These are phyloP conservation scores for Metallyticus violacea DNA, from an alignment of 2,888 invertebrate species.

Conservation along the genomic window DNA sequence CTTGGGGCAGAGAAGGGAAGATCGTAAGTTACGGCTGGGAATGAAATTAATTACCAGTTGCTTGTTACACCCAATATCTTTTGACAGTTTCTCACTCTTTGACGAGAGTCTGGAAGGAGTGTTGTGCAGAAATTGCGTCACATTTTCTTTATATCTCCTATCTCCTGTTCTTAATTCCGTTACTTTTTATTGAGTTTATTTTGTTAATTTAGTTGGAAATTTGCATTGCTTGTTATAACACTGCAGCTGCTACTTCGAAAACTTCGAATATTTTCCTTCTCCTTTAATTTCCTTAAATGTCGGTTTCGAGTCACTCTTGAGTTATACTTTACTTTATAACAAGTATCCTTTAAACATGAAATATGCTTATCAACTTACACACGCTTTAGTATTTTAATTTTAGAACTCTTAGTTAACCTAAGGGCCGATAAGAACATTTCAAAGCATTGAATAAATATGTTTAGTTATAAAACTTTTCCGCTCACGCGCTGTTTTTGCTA, in stretches of 20 bases:
- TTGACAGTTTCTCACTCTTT: not conserved
- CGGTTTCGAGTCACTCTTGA: not conserved
- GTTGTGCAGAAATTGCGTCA: not conserved
- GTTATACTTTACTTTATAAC: not conserved
- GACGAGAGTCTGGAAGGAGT: not conserved
- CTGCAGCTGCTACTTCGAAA: not conserved
- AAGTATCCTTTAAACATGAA: too few relatives aligned
- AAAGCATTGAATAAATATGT: too few relatives aligned
- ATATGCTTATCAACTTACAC: too few relatives aligned
- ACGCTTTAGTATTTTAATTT: too few relatives aligned
- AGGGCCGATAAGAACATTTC: too few relatives aligned
- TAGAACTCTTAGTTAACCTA: too few relatives aligned
- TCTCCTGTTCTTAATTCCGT: not conserved
- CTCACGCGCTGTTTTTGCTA: too few relatives aligned
- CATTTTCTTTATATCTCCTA: not conserved
- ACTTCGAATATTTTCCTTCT: not conserved
- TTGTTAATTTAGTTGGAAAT: not conserved
- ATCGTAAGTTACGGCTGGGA: not conserved
- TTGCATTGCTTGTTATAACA: not conserved
- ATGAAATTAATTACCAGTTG: not conserved
- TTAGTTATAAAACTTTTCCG: too few relatives aligned
- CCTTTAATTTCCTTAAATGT: not conserved
- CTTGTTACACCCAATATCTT: not conserved
- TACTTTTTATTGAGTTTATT: not conserved
- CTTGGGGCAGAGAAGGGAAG: not conserved